A percentile compares a stretch with the other conserved stretches of the same genome.
Evolutionary conservation across 2,888 invertebrate genomes (phyloP).

Genomic region (Melieria crassipennis): DNA sequence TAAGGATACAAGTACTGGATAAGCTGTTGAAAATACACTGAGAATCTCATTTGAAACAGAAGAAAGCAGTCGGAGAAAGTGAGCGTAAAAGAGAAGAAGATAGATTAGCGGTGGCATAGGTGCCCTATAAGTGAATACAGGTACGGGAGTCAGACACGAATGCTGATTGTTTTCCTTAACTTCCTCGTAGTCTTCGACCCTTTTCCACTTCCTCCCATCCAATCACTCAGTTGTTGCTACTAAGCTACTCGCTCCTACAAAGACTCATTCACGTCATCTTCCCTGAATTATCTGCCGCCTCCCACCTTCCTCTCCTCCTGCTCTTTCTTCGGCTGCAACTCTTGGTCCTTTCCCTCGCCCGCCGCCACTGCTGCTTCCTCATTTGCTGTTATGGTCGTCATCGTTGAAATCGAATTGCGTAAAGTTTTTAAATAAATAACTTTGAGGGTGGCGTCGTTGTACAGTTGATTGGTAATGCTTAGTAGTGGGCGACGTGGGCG

Average conservation of each 20-base stretch:
- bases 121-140: too few species aligned
- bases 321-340: constrained; percentile 8
- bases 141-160: too few species aligned
- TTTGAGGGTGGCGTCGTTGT: constrained; percentile 15
- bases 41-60: neutral
- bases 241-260: too few species aligned
- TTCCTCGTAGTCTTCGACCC: too few species aligned
- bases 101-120: constrained; percentile 23
- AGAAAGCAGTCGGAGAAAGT: constrained; percentile 1
- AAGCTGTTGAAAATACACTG: too few species aligned
- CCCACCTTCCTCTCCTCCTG: constrained; percentile 12
- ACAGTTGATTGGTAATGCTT: constrained; percentile 41
- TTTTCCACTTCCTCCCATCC: neutral
- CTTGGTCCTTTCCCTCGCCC: neutral
- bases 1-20: too few species aligned
- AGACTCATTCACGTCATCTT: neutral
- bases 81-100: constrained; percentile 18
- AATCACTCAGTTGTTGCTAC: neutral
- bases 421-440: constrained; percentile 23
- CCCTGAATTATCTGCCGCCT: neutral
- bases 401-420: constrained; percentile 8
- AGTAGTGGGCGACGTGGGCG: constrained; percentile 59
- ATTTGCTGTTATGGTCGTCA: constrained; percentile 28
- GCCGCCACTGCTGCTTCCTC: neutral
- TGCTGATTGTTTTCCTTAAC: too few species aligned